Conservation (phyloP, 2,113 vertebrate genomes). For the Mobula birostris region DNA sequence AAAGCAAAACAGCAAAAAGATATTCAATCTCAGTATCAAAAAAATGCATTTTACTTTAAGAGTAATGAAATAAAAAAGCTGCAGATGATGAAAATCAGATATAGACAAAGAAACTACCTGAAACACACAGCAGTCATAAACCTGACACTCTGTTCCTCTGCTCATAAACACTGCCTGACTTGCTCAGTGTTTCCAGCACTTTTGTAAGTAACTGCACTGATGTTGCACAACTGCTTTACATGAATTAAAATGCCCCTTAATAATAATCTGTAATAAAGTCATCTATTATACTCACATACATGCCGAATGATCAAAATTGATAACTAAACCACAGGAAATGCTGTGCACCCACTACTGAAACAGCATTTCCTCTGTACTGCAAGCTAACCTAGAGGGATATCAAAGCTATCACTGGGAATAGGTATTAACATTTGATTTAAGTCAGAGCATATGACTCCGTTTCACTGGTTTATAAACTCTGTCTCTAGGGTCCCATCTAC, state of each 20-base stretch:
- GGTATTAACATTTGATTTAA: neutral
- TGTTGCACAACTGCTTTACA: neutral
- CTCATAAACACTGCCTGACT: too few relatives aligned
- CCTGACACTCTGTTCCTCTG: too few relatives aligned
- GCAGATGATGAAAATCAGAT: too few relatives aligned
- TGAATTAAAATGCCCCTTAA: neutral
- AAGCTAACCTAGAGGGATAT: neutral
- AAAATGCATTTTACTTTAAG: neutral
- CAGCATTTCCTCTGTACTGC: neutral
- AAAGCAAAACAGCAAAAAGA: slow-evolving; percentile 43
- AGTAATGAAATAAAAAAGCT: neutral
- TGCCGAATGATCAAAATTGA: neutral
- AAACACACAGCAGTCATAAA: too few relatives aligned
- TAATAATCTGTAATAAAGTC: neutral
- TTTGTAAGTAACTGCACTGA: neutral
- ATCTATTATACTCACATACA: neutral
- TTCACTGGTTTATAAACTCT: neutral
- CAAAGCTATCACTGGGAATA: neutral
- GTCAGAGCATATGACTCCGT: neutral
- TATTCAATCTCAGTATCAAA: neutral
- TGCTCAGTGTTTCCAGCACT: too few relatives aligned
- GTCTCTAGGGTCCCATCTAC: too few relatives aligned
- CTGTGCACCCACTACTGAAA: neutral
- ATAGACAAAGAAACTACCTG: too few relatives aligned
- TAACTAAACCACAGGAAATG: neutral